Evolutionary conservation across 2,113 vertebrate genomes (phyloP).

Genomic region (Phodopus roborovskii): DNA sequence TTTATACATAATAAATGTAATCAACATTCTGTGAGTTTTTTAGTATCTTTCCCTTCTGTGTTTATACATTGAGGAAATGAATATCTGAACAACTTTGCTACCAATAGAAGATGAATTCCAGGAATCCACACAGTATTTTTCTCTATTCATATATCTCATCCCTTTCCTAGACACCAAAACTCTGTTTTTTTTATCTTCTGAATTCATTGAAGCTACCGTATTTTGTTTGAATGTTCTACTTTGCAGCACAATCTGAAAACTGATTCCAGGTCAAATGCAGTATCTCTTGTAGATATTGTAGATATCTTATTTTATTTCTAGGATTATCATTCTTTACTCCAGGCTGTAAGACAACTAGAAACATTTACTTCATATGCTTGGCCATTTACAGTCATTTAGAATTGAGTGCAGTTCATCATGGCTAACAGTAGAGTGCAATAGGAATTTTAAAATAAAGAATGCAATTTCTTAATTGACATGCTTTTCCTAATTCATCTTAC

Average conservation of each 20-base stretch:
- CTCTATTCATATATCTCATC: not conserved
- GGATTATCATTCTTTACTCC: too few relatives aligned
- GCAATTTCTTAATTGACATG: not conserved
- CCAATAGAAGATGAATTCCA: not conserved
- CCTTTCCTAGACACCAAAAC: not conserved
- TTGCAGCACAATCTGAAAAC: not conserved
- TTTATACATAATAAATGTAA: not conserved
- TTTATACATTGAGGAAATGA: not conserved
- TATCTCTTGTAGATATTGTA: not conserved
- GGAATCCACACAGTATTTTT: not conserved
- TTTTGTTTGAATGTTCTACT: fast-evolving
- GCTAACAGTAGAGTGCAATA: not conserved
- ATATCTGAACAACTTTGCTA: not conserved
- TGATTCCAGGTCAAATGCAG: not conserved
- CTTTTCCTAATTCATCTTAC: not conserved
- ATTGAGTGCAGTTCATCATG: not conserved
- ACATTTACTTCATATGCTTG: not conserved
- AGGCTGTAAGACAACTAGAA: not conserved
- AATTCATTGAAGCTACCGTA: not conserved
- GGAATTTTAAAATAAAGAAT: not conserved
- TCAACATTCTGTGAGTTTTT: not conserved
- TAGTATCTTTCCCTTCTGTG: not conserved
- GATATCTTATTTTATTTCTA: too few relatives aligned
- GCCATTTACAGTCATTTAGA: not conserved
- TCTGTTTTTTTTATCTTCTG: not conserved